Percentiles rank a stretch among this genome's conserved stretches.
Conservation (phyloP, 2,113 vertebrate genomes). For the Pogona vitticeps region DNA sequence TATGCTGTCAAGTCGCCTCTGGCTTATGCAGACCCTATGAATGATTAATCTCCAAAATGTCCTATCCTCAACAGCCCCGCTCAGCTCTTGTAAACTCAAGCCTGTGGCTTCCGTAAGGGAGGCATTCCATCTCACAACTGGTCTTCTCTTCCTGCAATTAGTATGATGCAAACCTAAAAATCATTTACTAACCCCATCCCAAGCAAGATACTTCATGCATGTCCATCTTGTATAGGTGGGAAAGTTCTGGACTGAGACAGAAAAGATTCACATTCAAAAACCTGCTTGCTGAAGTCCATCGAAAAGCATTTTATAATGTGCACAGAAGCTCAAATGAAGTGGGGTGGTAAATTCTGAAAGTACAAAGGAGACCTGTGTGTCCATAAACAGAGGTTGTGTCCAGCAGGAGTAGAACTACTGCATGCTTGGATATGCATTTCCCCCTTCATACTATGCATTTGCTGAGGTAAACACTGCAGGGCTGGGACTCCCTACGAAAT, state of each 20-base stretch:
- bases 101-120: too few relatives aligned
- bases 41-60: too few relatives aligned
- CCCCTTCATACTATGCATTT: not conserved
- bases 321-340: not conserved
- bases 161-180: not conserved
- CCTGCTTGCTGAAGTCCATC: not conserved
- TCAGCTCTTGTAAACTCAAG: too few relatives aligned
- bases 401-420: not conserved
- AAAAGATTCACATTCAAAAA: not conserved
- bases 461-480: too few relatives aligned
- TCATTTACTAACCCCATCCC: not conserved
- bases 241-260: not conserved
- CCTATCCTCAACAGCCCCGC: too few relatives aligned
- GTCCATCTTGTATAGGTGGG: not conserved
- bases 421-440: not conserved
- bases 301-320: not conserved
- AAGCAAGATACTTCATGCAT: not conserved
- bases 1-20: not conserved
- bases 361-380: not conserved
- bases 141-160: too few relatives aligned
- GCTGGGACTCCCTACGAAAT: not conserved
- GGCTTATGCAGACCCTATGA: too few relatives aligned
- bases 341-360: not conserved
- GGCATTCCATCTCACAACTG: too few relatives aligned
- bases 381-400: not conserved